Evolutionary conservation across 2,888 invertebrate species (phyloP).

Genomic region (Ormyrus pomaceus): DNA sequence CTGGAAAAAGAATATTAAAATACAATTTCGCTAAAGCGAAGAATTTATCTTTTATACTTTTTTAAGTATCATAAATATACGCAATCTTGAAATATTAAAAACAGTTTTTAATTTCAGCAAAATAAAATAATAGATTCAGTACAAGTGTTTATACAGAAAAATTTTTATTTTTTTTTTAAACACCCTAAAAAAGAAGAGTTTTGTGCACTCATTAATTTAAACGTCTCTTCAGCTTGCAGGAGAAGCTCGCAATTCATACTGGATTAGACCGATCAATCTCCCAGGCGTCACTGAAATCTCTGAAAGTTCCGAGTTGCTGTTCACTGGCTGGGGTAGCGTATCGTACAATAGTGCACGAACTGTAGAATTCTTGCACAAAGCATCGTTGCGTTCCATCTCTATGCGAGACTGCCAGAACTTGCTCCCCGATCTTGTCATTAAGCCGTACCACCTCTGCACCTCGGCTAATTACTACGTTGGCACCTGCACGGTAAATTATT

Average conservation of each 20-base stretch:
- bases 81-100: neutral
- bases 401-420: conserved; percentile 21
- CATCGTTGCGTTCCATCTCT: conserved; percentile 9
- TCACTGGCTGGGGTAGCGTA: conserved; percentile 28
- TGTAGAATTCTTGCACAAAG: conserved; percentile 44
- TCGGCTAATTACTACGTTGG: conserved; percentile 15
- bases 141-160: neutral
- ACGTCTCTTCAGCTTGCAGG: neutral
- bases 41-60: neutral
- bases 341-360: conserved; percentile 41
- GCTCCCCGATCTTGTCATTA: neutral
- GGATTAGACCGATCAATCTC: conserved; percentile 16
- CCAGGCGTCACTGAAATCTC: conserved; percentile 24
- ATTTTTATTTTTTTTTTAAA: neutral
- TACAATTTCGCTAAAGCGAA: too few species aligned
- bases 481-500: conserved; percentile 29
- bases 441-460: conserved; percentile 26
- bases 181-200: neutral
- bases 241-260: neutral
- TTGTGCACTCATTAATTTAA: neutral
- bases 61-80: neutral
- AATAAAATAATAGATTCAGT: neutral
- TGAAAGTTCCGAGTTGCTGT: neutral
- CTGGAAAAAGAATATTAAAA: neutral
- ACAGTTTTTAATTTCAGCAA: neutral